phyloP scores from a whole-genome alignment of 2,113 vertebrate species.

The Orcinus orca region DNA sequence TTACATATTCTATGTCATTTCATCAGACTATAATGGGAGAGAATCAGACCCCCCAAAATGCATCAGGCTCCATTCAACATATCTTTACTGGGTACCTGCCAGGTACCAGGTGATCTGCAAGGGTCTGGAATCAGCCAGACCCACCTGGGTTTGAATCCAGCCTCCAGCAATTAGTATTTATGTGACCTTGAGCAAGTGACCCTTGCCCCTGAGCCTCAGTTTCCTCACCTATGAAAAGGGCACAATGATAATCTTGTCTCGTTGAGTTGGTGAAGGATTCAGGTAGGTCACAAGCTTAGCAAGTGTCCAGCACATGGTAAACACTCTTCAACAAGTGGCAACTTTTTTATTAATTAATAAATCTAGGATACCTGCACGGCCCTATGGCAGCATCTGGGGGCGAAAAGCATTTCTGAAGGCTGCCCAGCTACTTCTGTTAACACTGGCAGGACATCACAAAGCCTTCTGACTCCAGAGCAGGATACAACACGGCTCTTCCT shows the following conservation, averaged over 20 bases:
- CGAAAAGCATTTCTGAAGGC: background rate
- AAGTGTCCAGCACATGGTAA: background rate
- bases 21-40: background rate
- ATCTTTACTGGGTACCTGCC: background rate
- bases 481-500: background rate
- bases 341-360: background rate
- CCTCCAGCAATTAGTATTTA: background rate
- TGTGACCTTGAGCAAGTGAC: background rate
- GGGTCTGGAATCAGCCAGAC: background rate
- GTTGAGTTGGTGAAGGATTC: background rate
- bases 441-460: background rate
- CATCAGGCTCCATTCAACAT: background rate
- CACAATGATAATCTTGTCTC: background rate
- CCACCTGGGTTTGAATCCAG: background rate
- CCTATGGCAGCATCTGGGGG: too few relatives aligned
- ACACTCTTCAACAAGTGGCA: background rate
- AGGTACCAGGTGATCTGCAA: background rate
- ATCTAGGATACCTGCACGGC: background rate
- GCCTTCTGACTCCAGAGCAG: background rate
- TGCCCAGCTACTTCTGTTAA: background rate
- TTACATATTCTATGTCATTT: background rate
- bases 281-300: background rate
- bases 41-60: background rate
- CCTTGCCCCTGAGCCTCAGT: background rate
- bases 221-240: background rate